Base-by-base conservation (phyloP, 2,888 invertebrate genomes). In the Phoenoteleia sp. region DNA sequence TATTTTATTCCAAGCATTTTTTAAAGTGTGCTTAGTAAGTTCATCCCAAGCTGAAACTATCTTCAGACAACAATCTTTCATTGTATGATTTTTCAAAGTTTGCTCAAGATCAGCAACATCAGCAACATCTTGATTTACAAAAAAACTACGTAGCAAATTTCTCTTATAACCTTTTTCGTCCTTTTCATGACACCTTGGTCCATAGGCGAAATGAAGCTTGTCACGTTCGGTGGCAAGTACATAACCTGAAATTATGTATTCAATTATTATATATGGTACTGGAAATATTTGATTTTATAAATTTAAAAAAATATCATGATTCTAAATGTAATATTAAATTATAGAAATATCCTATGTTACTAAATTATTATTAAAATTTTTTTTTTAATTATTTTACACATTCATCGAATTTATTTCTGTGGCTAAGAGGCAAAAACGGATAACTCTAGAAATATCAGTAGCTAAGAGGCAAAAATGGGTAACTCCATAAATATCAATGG, bases 1-100 rank as follows among this genome's bases (percentile, higher is more conserved):
- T 19, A 47, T 45, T 49, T 67, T 45, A n/a, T 67, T 67, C 66
- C 66, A 67, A 9, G 49, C 66, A 49, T 67, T 49, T 49, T 33
- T 67, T 21, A 49, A 49, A 47, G 49, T 67, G 21, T 45, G 13
- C n/a, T 21, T 7, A 15, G 27, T 67, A 3, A 49, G 21, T n/a
- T 67, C 52, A 17, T 67, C 21, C 66, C 66, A 67, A 19, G 29
- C 27, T 17, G 49, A 13, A 6, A 36, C 49, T 4, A 49, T 2
- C 9, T 33, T 29, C 1, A 67, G 7, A 33, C 33, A 49, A 33
- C 66, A 67, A 11, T 67, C 33, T 67, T 67, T 49, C 17, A 67
- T 42, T 25, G 36, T 62, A 0, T 23, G 5, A 3, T 62, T 42
- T 42, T 62, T 62, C 21, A 62, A n/a, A 19, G 25, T n/a, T 25